Evolutionary conservation across 30 jellyfish, hydroid and myxozoan species (phyloP), one percentile per base, ranked within the genome.

Genomic region (Turritopsis rubra): DNA sequence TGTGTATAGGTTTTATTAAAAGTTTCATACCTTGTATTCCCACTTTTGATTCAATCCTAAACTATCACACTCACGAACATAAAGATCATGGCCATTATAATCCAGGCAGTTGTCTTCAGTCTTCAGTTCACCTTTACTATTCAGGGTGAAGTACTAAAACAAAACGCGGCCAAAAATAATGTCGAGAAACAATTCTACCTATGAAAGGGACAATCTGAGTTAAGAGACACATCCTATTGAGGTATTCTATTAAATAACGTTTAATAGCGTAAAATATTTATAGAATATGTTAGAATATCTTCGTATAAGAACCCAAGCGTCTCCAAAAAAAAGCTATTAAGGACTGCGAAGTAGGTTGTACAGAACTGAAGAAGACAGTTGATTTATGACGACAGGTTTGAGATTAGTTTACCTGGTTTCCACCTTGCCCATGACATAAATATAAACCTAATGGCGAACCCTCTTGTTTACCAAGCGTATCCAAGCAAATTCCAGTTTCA

Each of bases 401-500:
- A 3, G 5, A 72, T 1, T 9, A 60, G 21, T 79, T 76, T 71
- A 93, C 99, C 96, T 93, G 99, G 80, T 93, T 93, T 21, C 99
- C 99, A 21, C 97, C 97, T 60, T 77, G 99, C 16, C 99, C 99
- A 83, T 93, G 99, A 53, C 99, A 93, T 21, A 86, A 77, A 79
- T 93, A 93, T 25, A 93, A 82, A 8, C 99, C 99, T 17, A 93
- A 75, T 9, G 96, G 97, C 27, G 99, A 89, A n/a, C 97, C 99
- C 41, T 93, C 99, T 85, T 89, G 97, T 68, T 88, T 93, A n/a
- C 99, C 99, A 26, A 93, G 86, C 19, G 99, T 93, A 76, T 93
- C 99, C 75, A 93, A 82, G 84, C 99, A 93, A 22, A 93, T 82
- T 21, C 93, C 90, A 8, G 96, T 88, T 66, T 88, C 96, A 52